Base-by-base conservation (phyloP, 2,888 invertebrate genomes). In the Tridacna crocea region DNA sequence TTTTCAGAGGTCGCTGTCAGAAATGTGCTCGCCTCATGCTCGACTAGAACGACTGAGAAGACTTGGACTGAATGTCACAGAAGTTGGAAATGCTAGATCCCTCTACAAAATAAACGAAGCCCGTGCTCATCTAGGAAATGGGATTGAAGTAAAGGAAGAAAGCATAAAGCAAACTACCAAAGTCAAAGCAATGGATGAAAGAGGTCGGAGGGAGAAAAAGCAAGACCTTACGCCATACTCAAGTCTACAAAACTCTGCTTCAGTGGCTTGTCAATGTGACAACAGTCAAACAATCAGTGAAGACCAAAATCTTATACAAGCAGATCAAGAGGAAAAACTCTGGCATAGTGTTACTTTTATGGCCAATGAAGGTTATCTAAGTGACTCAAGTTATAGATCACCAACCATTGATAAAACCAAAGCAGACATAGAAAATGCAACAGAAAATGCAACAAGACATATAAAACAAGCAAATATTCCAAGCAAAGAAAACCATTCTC, bases 271-370 rank as follows among this genome's bases (percentile, higher is more conserved):
- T 36, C n/a, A n/a, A n/a, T 66, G 36, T 13, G 66, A 70, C 8
- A 48, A n/a, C 24, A 70, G 22, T 51, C 51, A n/a, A 70, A 70
- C 19, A 24, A 22, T n/a, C 24, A 19, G 22, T 24, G 70, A 70
- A 15, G 26, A 70, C 51, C 70, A 70, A 51, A 70, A 22, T 51
- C 70, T 70, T 0, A n/a, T 70, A 10, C 70, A 70, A 24, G 22
- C 24, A 8, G 70, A 70, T 24, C 48, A 47, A 15, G 70, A 70
- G 26, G 70, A 70, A 26, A 70, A 51, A n/a, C 51, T 70, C 0
- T 70, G 70, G 70, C 48, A 70, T n/a, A 70, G 36, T 24, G 51
- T 70, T 19, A 70, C 70, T 4, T 70, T 70, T 26, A 70, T 70
- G 70, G 70, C 70, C n/a, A 70, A 70, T 26, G 70, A 70, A 12